Evolutionary conservation across 2,797 vertebrate genomes (phyloP), one percentile per base, ranked within the genome.

Genomic region (Adrianichthys oophorus): DNA sequence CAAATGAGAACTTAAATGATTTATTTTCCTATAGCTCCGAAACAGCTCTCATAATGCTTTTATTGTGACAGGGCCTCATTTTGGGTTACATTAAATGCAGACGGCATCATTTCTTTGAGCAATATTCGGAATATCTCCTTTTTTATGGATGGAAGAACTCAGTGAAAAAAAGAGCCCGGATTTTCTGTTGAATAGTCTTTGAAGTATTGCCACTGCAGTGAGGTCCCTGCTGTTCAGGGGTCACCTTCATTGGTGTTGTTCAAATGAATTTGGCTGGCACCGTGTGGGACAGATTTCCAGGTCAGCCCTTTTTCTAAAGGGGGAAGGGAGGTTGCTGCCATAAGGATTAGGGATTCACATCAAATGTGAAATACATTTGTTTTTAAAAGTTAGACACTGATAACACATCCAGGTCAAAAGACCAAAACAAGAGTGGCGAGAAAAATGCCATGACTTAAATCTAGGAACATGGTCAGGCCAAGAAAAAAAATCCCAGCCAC

Each of bases 231-330:
- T 85, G 83, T 78, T 78, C 40, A 18, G 68, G 55, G 68, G 72
- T 83, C 82, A 85, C 82, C 78, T 82, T 84, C 68, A 70, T 48
- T 72, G 72, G 72, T 81, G 81, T 64, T 60, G 71, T 64, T 77
- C 47, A 73, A 81, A 84, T 79, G 52, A 76, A 48, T 76, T 79
- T 74, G 68, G 59, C 47, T 80, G 68, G 42, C 62, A 56, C 18
- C 61, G 59, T 74, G 76, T 80, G 68, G 42, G 60, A 56, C 18
- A 62, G 59, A 73, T 75, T 81, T 83, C 46, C 68, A 71, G 61
- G 70, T 80, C 66, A 75, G 59, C 48, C 21, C 64, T 60, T 1
- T 41, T 48, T 40, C 32, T 37, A 37, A 37, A 37, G 4, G 16
- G 6, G 44, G 5, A 21, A 48, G 5, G 2, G 26, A 10, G 19